Percentiles rank a stretch among this genome's conserved stretches.
phyloP scores from a whole-genome alignment of 2,797 vertebrate genomes.

The Cyclura pinguis region DNA sequence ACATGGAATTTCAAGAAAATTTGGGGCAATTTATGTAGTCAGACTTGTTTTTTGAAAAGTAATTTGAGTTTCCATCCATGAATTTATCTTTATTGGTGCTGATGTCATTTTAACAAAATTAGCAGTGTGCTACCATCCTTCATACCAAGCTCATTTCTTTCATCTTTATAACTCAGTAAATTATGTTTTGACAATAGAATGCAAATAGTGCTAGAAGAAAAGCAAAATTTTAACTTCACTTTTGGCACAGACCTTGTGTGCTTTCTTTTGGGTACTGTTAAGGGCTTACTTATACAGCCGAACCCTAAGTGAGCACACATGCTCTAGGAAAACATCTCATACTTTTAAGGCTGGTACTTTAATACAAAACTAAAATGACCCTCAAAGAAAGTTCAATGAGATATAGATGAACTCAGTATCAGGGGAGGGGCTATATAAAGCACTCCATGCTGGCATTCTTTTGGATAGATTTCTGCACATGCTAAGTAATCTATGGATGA shows the following conservation, averaged over 20 bases:
- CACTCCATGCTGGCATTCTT: background rate
- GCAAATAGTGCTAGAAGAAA: slow-evolving; percentile 35
- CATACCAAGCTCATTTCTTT: slow-evolving; percentile 58
- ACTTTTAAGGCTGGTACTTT: background rate
- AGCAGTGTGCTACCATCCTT: slow-evolving; percentile 57
- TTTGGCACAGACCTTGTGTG: background rate
- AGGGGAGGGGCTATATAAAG: background rate
- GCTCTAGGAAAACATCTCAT: background rate
- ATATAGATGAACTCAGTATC: background rate
- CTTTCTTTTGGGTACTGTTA: background rate
- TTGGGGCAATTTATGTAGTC: slow-evolving; percentile 47
- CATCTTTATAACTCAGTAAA: slow-evolving; percentile 49
- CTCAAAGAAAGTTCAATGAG: too few relatives aligned
- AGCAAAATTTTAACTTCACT: slow-evolving; percentile 18
- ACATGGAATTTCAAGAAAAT: slow-evolving; percentile 44
- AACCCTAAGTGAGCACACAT: background rate
- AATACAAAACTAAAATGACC: background rate
- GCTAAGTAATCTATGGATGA: too few relatives aligned
- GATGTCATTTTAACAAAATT: slow-evolving; percentile 58
- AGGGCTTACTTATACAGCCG: too few relatives aligned
- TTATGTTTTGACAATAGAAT: slow-evolving; percentile 39
- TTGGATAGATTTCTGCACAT: background rate
- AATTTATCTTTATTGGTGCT: slow-evolving; percentile 60
- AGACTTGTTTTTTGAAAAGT: slow-evolving; percentile 57
- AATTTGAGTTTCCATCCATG: slow-evolving; percentile 25